Conservation (phyloP, 2,797 vertebrate genomes). For the Periparus ater region DNA sequence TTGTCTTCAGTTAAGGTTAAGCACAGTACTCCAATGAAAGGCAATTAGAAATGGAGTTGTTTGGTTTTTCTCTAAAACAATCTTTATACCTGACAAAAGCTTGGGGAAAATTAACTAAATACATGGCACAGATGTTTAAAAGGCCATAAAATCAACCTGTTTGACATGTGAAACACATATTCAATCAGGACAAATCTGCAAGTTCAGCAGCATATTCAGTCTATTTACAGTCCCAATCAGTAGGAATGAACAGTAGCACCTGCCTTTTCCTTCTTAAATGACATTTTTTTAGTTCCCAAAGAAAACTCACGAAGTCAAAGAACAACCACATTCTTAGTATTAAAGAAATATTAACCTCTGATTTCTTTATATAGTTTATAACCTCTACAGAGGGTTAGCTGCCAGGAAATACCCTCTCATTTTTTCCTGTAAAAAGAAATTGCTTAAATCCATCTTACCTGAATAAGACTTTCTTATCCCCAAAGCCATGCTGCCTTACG, state of each 20-base stretch:
- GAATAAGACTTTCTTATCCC: slow-evolving; percentile 92
- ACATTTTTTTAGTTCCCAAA: background rate
- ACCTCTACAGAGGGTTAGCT: background rate
- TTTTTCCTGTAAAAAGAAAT: slow-evolving; percentile 50
- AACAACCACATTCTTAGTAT: background rate
- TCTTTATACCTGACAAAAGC: background rate
- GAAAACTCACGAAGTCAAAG: background rate
- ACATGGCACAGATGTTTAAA: background rate
- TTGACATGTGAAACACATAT: background rate
- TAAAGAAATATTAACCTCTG: background rate
- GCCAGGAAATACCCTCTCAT: background rate
- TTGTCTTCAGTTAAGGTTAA: background rate
- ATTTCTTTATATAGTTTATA: background rate
- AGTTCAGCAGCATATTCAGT: background rate
- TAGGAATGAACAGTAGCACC: background rate
- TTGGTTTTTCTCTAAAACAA: background rate
- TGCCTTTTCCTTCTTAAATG: background rate
- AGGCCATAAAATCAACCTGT: background rate
- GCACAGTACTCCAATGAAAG: background rate
- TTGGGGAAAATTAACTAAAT: background rate
- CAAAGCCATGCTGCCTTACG: slow-evolving; percentile 87
- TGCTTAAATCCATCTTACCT: slow-evolving; percentile 86
- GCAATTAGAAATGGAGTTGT: background rate
- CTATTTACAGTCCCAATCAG: background rate
- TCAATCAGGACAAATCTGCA: background rate